Evolutionary conservation across 2,113 vertebrate genomes (phyloP).

Genomic region (Thalassoma bifasciatum): DNA sequence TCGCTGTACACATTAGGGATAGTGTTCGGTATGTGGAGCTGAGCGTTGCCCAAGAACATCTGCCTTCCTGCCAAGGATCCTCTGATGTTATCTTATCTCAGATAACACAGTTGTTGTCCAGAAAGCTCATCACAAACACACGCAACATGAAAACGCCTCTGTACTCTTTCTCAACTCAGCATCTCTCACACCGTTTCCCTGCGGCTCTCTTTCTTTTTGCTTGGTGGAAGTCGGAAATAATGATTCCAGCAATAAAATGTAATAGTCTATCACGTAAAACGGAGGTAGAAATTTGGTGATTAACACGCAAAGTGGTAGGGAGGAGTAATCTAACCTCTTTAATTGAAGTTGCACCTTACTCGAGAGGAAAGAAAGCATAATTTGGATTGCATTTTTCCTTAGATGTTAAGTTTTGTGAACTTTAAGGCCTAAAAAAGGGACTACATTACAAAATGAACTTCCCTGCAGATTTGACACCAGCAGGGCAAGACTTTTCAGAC

Average conservation of each 20-base stretch:
- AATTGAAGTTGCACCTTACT: conserved; percentile 2
- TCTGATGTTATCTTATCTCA: conserved; percentile 69
- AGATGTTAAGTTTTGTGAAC: not conserved
- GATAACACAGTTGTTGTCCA: conserved; percentile 70
- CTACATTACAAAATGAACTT: conserved; percentile 4
- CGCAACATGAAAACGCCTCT: conserved; percentile 49
- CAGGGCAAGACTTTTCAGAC: not conserved
- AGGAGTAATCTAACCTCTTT: conserved; percentile 3
- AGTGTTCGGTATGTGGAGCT: conserved; percentile 22
- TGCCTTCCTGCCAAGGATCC: conserved; percentile 58
- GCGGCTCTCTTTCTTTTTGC: not conserved
- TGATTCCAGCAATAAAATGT: conserved; percentile 39
- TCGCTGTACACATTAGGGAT: not conserved
- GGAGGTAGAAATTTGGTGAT: conserved; percentile 2
- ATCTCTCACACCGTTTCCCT: not conserved
- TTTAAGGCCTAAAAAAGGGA: not conserved
- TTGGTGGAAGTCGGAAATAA: conserved; percentile 35
- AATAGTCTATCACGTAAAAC: conserved; percentile 48
- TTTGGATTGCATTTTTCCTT: conserved; percentile 7
- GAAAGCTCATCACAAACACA: conserved; percentile 63
- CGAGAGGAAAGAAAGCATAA: not conserved
- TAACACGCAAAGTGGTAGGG: conserved; percentile 15
- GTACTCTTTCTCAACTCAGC: conserved; percentile 17
- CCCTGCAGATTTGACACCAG: not conserved
- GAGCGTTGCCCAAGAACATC: conserved; percentile 49